Evolutionary conservation across 2,888 invertebrate species (phyloP).

Genomic region (Allygus modestus): DNA sequence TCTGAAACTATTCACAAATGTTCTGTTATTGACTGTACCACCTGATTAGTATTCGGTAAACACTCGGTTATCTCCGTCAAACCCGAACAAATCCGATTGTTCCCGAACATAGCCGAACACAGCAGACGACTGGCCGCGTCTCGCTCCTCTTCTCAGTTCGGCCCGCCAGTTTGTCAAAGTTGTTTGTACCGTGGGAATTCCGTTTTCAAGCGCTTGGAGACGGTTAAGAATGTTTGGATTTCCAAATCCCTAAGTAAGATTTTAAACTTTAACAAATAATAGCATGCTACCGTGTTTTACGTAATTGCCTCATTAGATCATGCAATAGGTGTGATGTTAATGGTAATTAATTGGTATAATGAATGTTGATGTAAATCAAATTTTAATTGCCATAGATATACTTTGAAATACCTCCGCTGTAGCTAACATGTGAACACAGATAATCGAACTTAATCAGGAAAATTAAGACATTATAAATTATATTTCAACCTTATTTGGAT

Average conservation of each 20-base stretch:
- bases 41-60: neutral
- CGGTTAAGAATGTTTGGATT: neutral
- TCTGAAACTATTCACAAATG: no score
- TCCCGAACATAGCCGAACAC: neutral
- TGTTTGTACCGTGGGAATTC: neutral
- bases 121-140: neutral
- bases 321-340: no score
- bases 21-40: conserved; percentile 15
- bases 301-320: no score
- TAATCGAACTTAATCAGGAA: no score
- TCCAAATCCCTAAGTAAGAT: neutral
- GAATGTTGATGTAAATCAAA: no score
- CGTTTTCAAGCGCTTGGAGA: neutral
- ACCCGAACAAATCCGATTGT: neutral
- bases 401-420: no score
- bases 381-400: no score
- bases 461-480: no score
- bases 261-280: neutral
- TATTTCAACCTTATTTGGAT: no score
- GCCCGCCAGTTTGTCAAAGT: neutral
- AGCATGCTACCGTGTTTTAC: neutral
- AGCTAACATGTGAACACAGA: no score
- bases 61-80: neutral
- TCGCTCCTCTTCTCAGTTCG: neutral
- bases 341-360: no score